phyloP scores from a whole-genome alignment of 92 coral and sea anemone genomes.

The Epizoanthus illoricatus region DNA sequence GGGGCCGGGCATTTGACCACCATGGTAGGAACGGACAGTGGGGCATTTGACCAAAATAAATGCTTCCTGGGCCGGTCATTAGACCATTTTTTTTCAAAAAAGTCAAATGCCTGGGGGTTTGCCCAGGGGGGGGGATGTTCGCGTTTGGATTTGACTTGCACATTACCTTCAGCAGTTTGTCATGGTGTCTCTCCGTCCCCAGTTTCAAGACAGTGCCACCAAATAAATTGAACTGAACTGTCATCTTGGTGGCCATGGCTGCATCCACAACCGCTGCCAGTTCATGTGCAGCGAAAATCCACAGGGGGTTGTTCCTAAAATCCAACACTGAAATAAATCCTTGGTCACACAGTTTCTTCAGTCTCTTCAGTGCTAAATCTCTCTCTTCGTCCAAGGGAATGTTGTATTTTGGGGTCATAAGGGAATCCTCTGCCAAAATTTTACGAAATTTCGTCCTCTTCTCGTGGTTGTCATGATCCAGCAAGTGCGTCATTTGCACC shows the following conservation, averaged over 20 bases:
- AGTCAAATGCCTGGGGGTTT: too few species aligned
- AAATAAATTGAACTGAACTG: constrained; percentile 88
- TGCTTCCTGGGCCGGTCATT: too few species aligned
- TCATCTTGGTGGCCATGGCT: constrained; percentile 90
- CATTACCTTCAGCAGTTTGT: constrained; percentile 65
- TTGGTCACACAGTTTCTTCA: constrained; percentile 74
- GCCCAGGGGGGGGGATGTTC: too few species aligned
- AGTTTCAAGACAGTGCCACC: constrained; percentile 85
- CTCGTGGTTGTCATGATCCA: constrained; percentile 80
- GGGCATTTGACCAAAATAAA: too few species aligned
- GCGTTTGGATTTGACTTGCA: too few species aligned
- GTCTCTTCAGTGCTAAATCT: constrained; percentile 66
- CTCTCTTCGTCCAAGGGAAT: constrained; percentile 78
- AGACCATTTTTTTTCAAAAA: too few species aligned
- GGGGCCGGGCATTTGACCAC: too few species aligned
- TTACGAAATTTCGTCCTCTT: constrained; percentile 67
- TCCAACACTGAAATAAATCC: constrained; percentile 78
- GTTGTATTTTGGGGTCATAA: constrained; percentile 76
- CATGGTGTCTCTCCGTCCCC: constrained; percentile 74
- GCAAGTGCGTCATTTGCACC: constrained; percentile 62
- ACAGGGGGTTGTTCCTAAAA: constrained; percentile 69
- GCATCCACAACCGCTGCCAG: constrained; percentile 75
- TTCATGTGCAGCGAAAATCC: constrained; percentile 86
- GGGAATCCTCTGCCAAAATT: constrained; percentile 64
- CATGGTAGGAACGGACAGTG: too few species aligned